phyloP scores from a whole-genome alignment of 2,888 invertebrate species.

The Clanis bilineata region DNA sequence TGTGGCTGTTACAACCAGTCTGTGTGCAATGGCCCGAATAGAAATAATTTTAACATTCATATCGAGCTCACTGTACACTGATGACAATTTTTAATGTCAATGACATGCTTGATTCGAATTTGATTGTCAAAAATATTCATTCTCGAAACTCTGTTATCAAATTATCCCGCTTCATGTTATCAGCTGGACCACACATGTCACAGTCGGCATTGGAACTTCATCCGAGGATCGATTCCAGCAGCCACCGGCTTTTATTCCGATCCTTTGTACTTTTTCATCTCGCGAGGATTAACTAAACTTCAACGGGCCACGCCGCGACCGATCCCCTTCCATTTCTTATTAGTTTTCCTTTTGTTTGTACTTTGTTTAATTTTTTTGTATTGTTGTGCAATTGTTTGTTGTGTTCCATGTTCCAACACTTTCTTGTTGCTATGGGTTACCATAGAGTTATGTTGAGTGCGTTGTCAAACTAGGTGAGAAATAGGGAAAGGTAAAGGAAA shows the following conservation, averaged over 20 bases:
- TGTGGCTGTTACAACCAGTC: no score
- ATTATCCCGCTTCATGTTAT: slow-evolving; percentile 26
- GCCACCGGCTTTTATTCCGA: slow-evolving; percentile 57
- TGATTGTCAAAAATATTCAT: no score
- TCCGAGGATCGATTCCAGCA: slow-evolving; percentile 60
- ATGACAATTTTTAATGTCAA: no score
- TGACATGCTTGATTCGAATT: no score
- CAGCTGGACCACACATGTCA: slow-evolving; percentile 37
- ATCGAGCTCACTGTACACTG: no score
- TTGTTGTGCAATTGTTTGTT: not conserved
- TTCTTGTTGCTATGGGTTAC: not conserved
- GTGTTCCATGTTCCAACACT: not conserved
- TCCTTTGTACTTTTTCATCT: slow-evolving; percentile 75
- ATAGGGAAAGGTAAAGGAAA: no score
- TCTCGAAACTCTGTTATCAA: not conserved
- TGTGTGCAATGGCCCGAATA: no score
- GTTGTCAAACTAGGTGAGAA: no score
- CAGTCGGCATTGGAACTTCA: slow-evolving; percentile 56
- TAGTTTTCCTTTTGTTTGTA: slow-evolving; percentile 43
- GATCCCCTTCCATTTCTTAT: slow-evolving; percentile 52
- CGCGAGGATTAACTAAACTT: slow-evolving; percentile 71
- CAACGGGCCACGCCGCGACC: slow-evolving; percentile 48
- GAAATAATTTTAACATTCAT: no score
- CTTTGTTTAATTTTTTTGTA: slow-evolving; percentile 7
- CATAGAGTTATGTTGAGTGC: no score